Evolutionary conservation across 2,797 vertebrate species (phyloP), one percentile per base, ranked within the genome.

Genomic region (Cuniculus paca): DNA sequence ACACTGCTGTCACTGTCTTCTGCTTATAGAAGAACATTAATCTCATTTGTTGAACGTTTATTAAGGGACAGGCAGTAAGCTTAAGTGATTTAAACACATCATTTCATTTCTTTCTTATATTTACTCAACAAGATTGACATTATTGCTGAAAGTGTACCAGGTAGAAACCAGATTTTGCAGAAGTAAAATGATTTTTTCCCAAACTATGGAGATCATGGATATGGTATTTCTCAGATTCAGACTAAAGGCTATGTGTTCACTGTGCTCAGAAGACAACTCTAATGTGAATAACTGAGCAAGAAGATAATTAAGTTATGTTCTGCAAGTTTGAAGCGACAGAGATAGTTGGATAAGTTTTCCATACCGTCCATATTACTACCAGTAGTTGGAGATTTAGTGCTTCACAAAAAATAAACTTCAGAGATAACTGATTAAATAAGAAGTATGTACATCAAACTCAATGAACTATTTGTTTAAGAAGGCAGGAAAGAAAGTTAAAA

Each of bases 401-500:
- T 81, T 95, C 48, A 26, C 52, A 72, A 88, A 70, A 90, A 96
- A 94, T 20, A 90, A 88, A 92, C 9, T 94, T 96, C 39, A 81
- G 92, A 94, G 81, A 90, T 78, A 61, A 85, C 36, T 74, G 63
- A 94, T 70, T 96, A 34, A 95, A 80, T 63, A 94, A 81, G 54
- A 95, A 84, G 85, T 78, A 42, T 88, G 26, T 94, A 48, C 48
- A 26, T 82, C 61, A 58, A 78, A n/a, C 54, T 96, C 92, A 88
- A 50, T 22, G 6, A 26, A 79, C 13, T 92, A 26, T 85, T 87
- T 90, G 26, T 81, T 90, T 94, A 87, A 97, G 54, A 91, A 81
- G 22, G 42, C 45, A 95, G 81, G 42, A 83, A 84, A 80, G 34
- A 95, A 77, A 65, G 45, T 28, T 20, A 52, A 78, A 96, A 78